Evolutionary conservation across 2,797 vertebrate species (phyloP).

Genomic region (Leptodactylus fallax): DNA sequence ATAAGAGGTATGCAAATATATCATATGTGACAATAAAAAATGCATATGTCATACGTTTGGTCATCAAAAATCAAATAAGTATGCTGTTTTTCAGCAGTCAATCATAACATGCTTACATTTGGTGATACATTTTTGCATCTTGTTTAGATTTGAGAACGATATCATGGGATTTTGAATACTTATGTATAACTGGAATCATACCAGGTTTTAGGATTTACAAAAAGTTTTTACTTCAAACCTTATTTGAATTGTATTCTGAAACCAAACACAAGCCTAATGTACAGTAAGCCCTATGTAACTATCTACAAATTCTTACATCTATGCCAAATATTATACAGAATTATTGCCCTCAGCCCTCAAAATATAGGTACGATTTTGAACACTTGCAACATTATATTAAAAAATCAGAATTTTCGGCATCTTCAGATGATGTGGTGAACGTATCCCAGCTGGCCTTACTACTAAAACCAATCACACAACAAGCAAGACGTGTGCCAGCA

Average conservation of each 20-base stretch:
- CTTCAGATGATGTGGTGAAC: conserved; percentile 64
- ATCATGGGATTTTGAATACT: background rate
- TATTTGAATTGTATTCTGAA: background rate
- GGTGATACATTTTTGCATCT: too few relatives aligned
- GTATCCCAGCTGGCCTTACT: conserved; percentile 77
- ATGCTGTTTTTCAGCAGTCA: too few relatives aligned
- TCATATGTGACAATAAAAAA: too few relatives aligned
- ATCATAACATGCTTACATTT: background rate
- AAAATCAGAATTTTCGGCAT: conserved; percentile 36
- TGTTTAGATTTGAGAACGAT: too few relatives aligned
- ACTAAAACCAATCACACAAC: conserved; percentile 86
- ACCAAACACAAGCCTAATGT: background rate
- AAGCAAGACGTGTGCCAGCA: conserved; percentile 87
- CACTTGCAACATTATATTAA: background rate
- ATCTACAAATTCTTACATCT: conserved; percentile 7
- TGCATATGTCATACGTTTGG: too few relatives aligned
- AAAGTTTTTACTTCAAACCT: background rate
- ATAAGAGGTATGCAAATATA: too few relatives aligned
- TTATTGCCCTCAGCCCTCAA: background rate
- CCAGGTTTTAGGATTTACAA: background rate
- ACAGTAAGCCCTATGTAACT: background rate
- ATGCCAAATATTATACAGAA: background rate
- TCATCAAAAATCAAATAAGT: too few relatives aligned
- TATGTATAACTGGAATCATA: background rate
- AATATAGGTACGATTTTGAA: background rate